These are phyloP conservation scores for Decapterus maruadsi DNA, from an alignment of 2,797 vertebrate species.

Conservation along the genomic window DNA sequence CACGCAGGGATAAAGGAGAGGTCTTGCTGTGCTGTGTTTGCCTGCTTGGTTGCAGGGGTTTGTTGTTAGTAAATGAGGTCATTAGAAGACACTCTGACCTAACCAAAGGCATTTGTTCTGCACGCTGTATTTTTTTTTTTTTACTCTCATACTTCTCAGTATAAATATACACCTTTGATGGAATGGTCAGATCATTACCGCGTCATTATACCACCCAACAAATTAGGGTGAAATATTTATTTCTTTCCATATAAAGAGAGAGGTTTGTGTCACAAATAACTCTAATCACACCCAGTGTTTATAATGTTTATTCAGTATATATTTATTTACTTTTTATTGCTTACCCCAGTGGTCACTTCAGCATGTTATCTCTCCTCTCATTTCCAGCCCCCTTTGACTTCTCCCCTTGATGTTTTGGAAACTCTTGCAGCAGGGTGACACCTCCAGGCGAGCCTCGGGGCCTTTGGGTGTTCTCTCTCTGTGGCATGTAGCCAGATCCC, in stretches of 20 bases:
- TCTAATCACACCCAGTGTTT: not conserved
- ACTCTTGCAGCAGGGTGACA: conserved; percentile 55
- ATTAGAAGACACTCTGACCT: conserved; percentile 83
- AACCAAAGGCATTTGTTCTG: conserved; percentile 80
- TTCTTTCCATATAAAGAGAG: conserved; percentile 1
- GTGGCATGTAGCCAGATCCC: conserved; percentile 72
- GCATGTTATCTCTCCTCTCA: conserved; percentile 25
- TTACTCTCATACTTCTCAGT: conserved; percentile 51
- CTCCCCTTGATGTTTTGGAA: conserved; percentile 37
- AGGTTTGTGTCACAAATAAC: conserved; percentile 4
- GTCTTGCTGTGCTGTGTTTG: conserved; percentile 68
- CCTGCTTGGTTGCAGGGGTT: conserved; percentile 68
- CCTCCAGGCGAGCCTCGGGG: conserved; percentile 61
- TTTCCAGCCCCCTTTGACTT: conserved; percentile 21
- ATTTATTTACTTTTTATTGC: not conserved
- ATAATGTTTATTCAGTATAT: not conserved
- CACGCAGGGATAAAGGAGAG: conserved; percentile 62
- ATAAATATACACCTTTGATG: conserved; percentile 73
- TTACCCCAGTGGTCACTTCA: conserved; percentile 16
- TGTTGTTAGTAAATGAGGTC: conserved; percentile 80
- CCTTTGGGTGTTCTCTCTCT: conserved; percentile 61
- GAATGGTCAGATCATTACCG: conserved; percentile 61
- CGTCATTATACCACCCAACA: conserved; percentile 57
- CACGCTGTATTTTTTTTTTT: conserved; percentile 42
- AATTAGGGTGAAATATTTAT: conserved; percentile 46